Percentiles rank a stretch among this genome's conserved stretches.
Evolutionary conservation across 2,888 invertebrate species (phyloP).

Genomic region (Notodonta ziczac): DNA sequence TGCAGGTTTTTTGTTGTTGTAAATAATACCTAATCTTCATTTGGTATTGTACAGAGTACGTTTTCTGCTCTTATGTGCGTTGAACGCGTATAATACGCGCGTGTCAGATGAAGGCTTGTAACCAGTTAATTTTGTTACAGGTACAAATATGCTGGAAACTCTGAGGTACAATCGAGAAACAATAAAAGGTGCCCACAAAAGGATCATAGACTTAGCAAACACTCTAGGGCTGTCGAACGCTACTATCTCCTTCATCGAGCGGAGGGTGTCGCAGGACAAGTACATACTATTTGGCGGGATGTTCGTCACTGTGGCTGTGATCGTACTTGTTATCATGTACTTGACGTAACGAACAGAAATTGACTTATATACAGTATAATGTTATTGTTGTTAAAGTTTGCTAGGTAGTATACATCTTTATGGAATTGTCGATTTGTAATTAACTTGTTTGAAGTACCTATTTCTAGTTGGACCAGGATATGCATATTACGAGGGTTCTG

Average conservation of each 20-base stretch:
- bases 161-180: constrained; percentile 92
- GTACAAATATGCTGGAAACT: constrained; percentile 90
- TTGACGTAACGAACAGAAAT: constrained; percentile 64
- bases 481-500: too few relatives aligned
- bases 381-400: constrained; percentile 11
- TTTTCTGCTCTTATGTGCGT: too few relatives aligned
- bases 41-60: too few relatives aligned
- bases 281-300: constrained; percentile 94
- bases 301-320: constrained; percentile 91
- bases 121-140: constrained; percentile 62
- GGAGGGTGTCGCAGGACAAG: constrained; percentile 94
- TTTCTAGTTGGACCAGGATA: too few relatives aligned
- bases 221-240: constrained; percentile 97
- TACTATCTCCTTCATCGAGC: constrained; percentile 96
- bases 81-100: too few relatives aligned
- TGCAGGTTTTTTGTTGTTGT: too few relatives aligned
- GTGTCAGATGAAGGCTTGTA: background rate
- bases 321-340: constrained; percentile 91
- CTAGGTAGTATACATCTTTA: background rate
- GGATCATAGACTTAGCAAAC: constrained; percentile 95
- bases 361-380: constrained; percentile 1
- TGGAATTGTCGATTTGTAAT: too few relatives aligned
- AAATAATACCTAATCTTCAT: too few relatives aligned
- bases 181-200: constrained; percentile 93
- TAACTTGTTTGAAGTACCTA: too few relatives aligned